Evolutionary conservation across 2,888 invertebrate genomes (phyloP).

Genomic region (Drosophila austrosaltans): DNA sequence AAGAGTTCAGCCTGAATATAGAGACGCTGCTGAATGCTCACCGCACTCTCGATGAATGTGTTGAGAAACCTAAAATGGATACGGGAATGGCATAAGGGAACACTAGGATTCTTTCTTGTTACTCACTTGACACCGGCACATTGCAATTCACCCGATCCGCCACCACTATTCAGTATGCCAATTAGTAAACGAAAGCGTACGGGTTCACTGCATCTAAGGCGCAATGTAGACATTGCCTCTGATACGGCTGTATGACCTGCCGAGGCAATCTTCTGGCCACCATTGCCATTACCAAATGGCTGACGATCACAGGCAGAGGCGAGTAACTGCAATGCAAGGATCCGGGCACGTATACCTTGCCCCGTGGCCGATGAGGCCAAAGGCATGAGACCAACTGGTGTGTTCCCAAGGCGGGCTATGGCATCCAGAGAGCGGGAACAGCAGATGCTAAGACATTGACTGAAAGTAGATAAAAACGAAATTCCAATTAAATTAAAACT

Average conservation of each 20-base stretch:
- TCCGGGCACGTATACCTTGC: conserved; percentile 92
- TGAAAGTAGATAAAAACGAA: conserved; percentile 56
- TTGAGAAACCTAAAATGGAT: conserved; percentile 88
- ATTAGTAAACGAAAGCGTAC: conserved; percentile 95
- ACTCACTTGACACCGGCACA: conserved; percentile 88
- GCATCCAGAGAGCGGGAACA: conserved; percentile 92
- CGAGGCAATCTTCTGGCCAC: conserved; percentile 84
- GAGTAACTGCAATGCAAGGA: conserved; percentile 93
- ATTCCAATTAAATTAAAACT: not conserved
- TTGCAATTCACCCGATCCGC: conserved; percentile 89
- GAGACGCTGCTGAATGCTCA: conserved; percentile 89
- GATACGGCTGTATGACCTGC: conserved; percentile 93
- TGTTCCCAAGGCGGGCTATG: conserved; percentile 89
- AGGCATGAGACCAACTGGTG: conserved; percentile 92
- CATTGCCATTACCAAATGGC: conserved; percentile 80
- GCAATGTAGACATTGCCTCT: conserved; percentile 94
- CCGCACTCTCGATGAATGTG: conserved; percentile 90
- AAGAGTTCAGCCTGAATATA: conserved; percentile 94
- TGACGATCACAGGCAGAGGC: conserved; percentile 90
- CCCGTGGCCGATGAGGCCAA: conserved; percentile 94
- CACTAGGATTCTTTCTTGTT: not conserved
- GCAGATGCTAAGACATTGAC: conserved; percentile 92
- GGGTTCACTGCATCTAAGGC: conserved; percentile 95
- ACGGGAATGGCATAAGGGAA: not conserved
- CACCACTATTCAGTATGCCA: conserved; percentile 92